These are phyloP conservation scores for Lophotriccus pileatus DNA, from an alignment of 2,797 vertebrate species.

Conservation along the genomic window DNA sequence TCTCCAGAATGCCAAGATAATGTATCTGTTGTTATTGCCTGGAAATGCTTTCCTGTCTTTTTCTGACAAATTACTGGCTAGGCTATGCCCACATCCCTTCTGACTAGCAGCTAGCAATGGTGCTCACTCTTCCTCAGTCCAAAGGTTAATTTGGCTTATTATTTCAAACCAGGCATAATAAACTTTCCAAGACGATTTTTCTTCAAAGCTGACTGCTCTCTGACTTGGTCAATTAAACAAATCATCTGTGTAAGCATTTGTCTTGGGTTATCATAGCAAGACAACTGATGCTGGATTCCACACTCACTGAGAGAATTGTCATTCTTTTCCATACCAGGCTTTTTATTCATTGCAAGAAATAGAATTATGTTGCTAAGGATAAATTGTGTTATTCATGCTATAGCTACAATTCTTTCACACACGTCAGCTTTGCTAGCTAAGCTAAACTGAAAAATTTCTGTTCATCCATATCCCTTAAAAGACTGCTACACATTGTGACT, in stretches of 20 bases:
- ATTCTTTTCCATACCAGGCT: not conserved
- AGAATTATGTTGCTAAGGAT: not conserved
- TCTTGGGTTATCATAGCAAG: not conserved
- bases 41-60: not conserved
- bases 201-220: not conserved
- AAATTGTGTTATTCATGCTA: not conserved
- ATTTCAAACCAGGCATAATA: not conserved
- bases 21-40: not conserved
- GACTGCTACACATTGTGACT: not conserved
- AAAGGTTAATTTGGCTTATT: not conserved
- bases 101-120: not conserved
- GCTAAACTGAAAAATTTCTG: not conserved
- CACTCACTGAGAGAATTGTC: not conserved
- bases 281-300: not conserved
- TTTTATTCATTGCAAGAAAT: not conserved
- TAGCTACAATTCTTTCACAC: not conserved
- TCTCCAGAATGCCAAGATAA: not conserved
- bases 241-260: not conserved
- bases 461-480: not conserved
- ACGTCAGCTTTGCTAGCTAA: not conserved
- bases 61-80: not conserved
- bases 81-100: not conserved
- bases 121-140: not conserved
- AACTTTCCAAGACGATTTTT: not conserved
- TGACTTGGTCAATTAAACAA: conserved; percentile 18